phyloP scores from a whole-genome alignment of 2,797 vertebrate genomes.

The Pseudochaenichthys georgianus region DNA sequence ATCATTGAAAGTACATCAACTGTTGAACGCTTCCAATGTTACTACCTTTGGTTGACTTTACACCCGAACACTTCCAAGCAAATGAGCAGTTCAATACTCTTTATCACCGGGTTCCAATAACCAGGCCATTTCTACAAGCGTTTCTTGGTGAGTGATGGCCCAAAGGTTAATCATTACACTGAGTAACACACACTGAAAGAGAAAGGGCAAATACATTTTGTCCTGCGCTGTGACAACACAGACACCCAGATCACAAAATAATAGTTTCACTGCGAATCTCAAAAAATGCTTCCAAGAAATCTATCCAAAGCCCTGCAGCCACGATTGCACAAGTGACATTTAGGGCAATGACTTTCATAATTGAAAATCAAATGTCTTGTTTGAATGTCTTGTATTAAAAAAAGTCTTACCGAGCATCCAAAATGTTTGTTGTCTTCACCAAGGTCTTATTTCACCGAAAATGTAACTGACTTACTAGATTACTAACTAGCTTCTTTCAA shows the following conservation, averaged over 20 bases:
- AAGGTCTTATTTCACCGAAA: background rate
- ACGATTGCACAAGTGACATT: slow-evolving; percentile 43
- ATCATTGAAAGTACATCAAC: background rate
- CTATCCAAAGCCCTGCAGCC: slow-evolving; percentile 2
- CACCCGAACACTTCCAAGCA: slow-evolving; percentile 8
- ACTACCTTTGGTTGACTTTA: slow-evolving; percentile 10
- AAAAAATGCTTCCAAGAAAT: slow-evolving; percentile 36
- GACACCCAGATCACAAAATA: slow-evolving; percentile 25
- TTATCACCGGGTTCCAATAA: slow-evolving; percentile 12
- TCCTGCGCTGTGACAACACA: slow-evolving; percentile 30
- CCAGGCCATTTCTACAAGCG: slow-evolving; percentile 23
- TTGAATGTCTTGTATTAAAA: slow-evolving; percentile 10
- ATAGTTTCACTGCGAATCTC: slow-evolving; percentile 34
- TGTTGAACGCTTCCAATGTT: slow-evolving; percentile 1
- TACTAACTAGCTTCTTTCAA: background rate
- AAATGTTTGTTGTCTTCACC: background rate
- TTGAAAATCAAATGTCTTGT: slow-evolving; percentile 36
- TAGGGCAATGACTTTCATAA: slow-evolving; percentile 23
- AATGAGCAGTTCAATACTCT: slow-evolving; percentile 17
- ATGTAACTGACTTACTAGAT: background rate
- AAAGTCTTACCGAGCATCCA: slow-evolving; percentile 6
- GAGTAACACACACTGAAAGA: slow-evolving; percentile 40
- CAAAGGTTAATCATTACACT: slow-evolving; percentile 74
- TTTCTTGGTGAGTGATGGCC: slow-evolving; percentile 42
- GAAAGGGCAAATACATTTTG: slow-evolving; percentile 50